Conservation (phyloP, 2,888 invertebrate genomes). For the Hirtodrosophila alboralis region DNA sequence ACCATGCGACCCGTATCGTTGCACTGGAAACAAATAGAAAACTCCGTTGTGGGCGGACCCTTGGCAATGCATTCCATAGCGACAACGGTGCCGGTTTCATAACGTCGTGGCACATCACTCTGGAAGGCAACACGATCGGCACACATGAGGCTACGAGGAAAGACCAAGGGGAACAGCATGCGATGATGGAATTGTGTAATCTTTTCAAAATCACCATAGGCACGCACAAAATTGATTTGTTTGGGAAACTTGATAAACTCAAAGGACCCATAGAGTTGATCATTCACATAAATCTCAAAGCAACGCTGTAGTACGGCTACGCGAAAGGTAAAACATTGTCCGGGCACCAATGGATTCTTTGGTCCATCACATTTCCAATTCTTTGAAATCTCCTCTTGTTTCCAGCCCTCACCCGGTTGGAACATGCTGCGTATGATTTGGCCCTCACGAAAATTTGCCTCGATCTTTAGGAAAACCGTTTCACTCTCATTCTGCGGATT, state of each 20-base stretch:
- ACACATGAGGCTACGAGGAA: slow-evolving; percentile 79
- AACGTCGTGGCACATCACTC: slow-evolving; percentile 83
- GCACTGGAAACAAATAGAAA: slow-evolving; percentile 83
- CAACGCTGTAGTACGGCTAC: slow-evolving; percentile 83
- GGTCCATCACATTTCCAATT: slow-evolving; percentile 83
- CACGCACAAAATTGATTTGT: slow-evolving; percentile 81
- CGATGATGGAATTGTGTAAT: slow-evolving; percentile 84
- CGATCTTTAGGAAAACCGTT: slow-evolving; percentile 82
- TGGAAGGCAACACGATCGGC: slow-evolving; percentile 82
- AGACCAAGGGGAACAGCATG: slow-evolving; percentile 82
- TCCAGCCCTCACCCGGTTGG: slow-evolving; percentile 83
- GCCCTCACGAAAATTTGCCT: slow-evolving; percentile 83
- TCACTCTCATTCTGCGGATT: slow-evolving; percentile 81
- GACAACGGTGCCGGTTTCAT: slow-evolving; percentile 83
- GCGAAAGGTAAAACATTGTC: slow-evolving; percentile 82
- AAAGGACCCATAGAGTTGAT: slow-evolving; percentile 83
- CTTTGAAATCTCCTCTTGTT: slow-evolving; percentile 84
- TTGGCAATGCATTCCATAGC: slow-evolving; percentile 83
- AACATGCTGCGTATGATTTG: slow-evolving; percentile 84
- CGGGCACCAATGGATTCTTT: slow-evolving; percentile 83
- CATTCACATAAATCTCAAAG: slow-evolving; percentile 84
- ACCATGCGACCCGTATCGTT: slow-evolving; percentile 82
- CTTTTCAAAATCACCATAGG: slow-evolving; percentile 83
- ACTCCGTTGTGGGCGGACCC: slow-evolving; percentile 81
- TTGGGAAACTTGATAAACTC: slow-evolving; percentile 83